Conservation (phyloP, 2,888 invertebrate species). For the Luperina testacea region DNA sequence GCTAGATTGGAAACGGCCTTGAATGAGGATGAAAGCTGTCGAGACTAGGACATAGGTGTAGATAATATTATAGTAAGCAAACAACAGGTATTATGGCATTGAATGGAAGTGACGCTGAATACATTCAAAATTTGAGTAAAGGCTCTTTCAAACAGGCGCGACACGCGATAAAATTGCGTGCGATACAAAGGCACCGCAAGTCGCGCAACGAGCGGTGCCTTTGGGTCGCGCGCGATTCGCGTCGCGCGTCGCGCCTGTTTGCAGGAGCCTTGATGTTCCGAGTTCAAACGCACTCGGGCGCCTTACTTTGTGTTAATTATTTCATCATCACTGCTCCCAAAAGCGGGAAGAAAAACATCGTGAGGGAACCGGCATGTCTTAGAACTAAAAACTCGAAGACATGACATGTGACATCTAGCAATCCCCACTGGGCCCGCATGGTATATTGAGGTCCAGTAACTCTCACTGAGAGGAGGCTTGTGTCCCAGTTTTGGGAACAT, state of each 20-base stretch:
- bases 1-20: conserved; percentile 7
- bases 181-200: too few species aligned
- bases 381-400: too few species aligned
- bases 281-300: not conserved
- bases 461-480: not conserved
- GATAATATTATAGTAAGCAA: not conserved
- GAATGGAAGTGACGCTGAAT: not conserved
- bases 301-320: too few species aligned
- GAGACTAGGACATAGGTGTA: not conserved
- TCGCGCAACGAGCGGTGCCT: too few species aligned
- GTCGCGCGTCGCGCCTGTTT: too few species aligned
- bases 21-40: conserved; percentile 22
- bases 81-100: not conserved
- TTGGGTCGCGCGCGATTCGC: too few species aligned
- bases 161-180: too few species aligned
- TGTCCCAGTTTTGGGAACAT: not conserved
- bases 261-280: too few species aligned
- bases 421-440: not conserved
- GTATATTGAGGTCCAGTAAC: not conserved
- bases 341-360: too few species aligned
- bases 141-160: too few species aligned
- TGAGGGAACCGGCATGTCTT: too few species aligned
- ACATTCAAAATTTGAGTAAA: not conserved
- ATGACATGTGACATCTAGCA: not conserved
- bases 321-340: too few species aligned